These are phyloP conservation scores for Malurus alboscapulatus DNA, from an alignment of 2,113 vertebrate genomes.

Conservation along the genomic window DNA sequence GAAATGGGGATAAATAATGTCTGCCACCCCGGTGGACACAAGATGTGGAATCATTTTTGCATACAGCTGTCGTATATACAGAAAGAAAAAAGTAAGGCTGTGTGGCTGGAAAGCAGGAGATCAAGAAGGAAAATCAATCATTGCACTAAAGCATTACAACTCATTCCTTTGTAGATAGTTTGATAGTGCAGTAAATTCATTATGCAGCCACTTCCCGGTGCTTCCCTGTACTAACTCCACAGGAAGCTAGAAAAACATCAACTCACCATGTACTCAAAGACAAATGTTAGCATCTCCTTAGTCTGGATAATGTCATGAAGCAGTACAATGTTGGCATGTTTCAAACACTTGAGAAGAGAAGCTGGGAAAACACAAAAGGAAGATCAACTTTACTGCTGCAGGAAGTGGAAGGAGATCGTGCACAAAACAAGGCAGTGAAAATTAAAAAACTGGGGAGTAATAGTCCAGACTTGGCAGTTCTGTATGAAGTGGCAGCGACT, in stretches of 20 bases:
- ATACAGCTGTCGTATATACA: not conserved
- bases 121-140: slow-evolving; percentile 18
- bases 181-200: slow-evolving; percentile 48
- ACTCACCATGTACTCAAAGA: slow-evolving; percentile 92
- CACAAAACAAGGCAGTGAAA: not conserved
- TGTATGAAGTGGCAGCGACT: not conserved
- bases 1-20: not conserved
- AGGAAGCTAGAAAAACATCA: slow-evolving; percentile 27
- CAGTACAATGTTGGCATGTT: slow-evolving; percentile 89
- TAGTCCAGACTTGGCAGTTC: not conserved
- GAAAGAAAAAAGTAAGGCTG: not conserved
- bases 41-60: slow-evolving; percentile 18
- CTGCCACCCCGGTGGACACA: not conserved
- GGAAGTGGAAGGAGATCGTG: not conserved
- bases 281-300: slow-evolving; percentile 85
- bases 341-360: slow-evolving; percentile 88
- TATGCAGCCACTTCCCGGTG: not conserved
- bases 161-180: slow-evolving; percentile 15
- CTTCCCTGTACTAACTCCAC: not conserved
- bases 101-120: not conserved
- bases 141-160: not conserved
- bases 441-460: not conserved
- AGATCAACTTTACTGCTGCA: not conserved
- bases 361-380: slow-evolving; percentile 69
- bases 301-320: slow-evolving; percentile 92